phyloP scores from a whole-genome alignment of 35 echinoderm and acorn worm species.

The Stichopus chloronotus region DNA sequence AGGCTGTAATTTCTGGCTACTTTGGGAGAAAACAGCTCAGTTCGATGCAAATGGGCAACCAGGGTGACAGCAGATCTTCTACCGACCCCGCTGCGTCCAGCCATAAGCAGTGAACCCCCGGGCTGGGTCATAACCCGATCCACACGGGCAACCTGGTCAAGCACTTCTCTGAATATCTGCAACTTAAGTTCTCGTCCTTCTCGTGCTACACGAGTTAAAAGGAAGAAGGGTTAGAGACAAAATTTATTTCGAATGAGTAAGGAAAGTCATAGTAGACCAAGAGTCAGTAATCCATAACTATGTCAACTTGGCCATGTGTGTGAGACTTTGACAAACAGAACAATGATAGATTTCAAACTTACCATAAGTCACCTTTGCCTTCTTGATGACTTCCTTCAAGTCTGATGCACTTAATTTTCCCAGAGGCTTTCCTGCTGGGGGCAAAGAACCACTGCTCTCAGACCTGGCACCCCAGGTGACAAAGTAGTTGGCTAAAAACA shows the following conservation, averaged over 20 bases:
- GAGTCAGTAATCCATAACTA: no score
- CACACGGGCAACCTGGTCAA: slow-evolving; percentile 82
- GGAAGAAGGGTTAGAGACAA: no score
- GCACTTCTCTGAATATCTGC: slow-evolving; percentile 87
- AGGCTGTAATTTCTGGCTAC: slow-evolving; percentile 73
- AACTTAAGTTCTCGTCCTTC: slow-evolving; percentile 90
- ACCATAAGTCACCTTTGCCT: slow-evolving; percentile 87
- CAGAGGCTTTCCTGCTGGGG: slow-evolving; percentile 84
- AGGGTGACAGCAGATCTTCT: slow-evolving; percentile 84
- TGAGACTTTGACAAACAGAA: no score
- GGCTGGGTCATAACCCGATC: slow-evolving; percentile 94
- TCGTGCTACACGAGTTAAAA: slow-evolving; percentile 71
- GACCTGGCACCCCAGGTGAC: slow-evolving; percentile 94
- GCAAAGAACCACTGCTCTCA: slow-evolving; percentile 67
- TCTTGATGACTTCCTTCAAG: slow-evolving; percentile 96
- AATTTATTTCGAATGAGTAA: neutral
- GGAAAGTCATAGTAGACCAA: neutral
- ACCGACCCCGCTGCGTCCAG: slow-evolving; percentile 89
- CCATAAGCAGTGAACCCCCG: slow-evolving; percentile 87
- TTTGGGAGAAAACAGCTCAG: slow-evolving; percentile 87
- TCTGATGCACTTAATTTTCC: slow-evolving; percentile 87
- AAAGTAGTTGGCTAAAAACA: slow-evolving; percentile 77
- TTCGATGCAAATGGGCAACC: slow-evolving; percentile 81
- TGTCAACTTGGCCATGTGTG: no score
- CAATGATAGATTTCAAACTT: neutral